These are phyloP conservation scores for Oncopodura yosiiana DNA, from an alignment of 1,140 invertebrate species.

Conservation along the genomic window DNA sequence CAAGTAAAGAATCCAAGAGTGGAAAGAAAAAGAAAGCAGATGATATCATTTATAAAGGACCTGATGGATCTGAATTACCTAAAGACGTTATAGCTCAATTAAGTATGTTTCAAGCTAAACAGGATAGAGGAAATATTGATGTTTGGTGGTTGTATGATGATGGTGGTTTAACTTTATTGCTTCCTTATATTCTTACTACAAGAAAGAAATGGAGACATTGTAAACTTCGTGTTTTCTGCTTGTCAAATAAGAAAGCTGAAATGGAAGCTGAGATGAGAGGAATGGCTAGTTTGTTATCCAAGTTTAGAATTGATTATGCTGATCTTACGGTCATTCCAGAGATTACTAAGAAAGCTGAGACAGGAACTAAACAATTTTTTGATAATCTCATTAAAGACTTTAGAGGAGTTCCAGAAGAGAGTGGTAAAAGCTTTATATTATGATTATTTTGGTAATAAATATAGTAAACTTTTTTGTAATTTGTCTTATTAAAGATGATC, in stretches of 20 bases:
- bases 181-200: conserved; percentile 86
- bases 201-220: conserved; percentile 72
- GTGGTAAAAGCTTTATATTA: no score
- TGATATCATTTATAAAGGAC: conserved; percentile 9
- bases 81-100: conserved; percentile 54
- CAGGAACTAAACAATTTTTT: conserved; percentile 59
- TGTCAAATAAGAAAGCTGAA: conserved; percentile 73
- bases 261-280: conserved; percentile 79
- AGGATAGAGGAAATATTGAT: conserved; percentile 67
- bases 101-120: conserved; percentile 39
- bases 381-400: conserved; percentile 60
- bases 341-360: conserved; percentile 58
- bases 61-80: conserved; percentile 47
- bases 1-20: no score
- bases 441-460: no score
- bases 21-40: no score
- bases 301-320: conserved; percentile 87
- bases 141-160: conserved; percentile 98
- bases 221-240: conserved; percentile 78
- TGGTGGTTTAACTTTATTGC: conserved; percentile 78
- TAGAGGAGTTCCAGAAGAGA: conserved; percentile 45
- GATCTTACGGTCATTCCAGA: conserved; percentile 82
- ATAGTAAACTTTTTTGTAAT: no score
- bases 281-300: conserved; percentile 82
- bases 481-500: no score